phyloP scores from a whole-genome alignment of 2,888 invertebrate genomes.

The Drosophila mettleri region DNA sequence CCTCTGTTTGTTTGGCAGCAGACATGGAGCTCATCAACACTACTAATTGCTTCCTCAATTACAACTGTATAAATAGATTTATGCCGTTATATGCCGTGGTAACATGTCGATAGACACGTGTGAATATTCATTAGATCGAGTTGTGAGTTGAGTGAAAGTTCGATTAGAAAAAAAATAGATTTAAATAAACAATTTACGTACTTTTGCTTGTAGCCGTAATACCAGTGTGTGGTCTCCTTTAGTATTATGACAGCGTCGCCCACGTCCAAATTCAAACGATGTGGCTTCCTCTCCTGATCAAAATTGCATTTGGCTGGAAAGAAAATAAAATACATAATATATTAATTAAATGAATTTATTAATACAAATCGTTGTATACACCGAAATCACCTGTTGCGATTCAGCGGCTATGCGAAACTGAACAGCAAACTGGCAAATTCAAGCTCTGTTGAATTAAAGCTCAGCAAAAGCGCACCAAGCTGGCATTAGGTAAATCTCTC shows the following conservation, averaged over 20 bases:
- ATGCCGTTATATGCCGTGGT: not conserved
- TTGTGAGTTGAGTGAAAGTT: conserved; percentile 38
- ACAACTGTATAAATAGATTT: not conserved
- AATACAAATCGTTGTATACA: not conserved
- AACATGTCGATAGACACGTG: conserved; percentile 1
- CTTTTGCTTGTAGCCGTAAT: conserved; percentile 85
- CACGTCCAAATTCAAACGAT: conserved; percentile 84
- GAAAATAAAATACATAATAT: not conserved
- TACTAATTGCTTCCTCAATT: conserved; percentile 1
- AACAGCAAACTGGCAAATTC: conserved; percentile 26
- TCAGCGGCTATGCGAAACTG: conserved; percentile 38
- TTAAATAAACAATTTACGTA: conserved; percentile 70
- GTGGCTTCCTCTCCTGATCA: conserved; percentile 83
- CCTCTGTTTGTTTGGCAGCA: not conserved
- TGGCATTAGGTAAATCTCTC: conserved; percentile 12
- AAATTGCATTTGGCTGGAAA: conserved; percentile 85
- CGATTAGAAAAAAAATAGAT: conserved; percentile 43
- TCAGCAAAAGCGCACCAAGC: conserved; percentile 7
- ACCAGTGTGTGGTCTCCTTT: conserved; percentile 84
- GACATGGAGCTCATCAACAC: not conserved
- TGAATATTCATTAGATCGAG: not conserved
- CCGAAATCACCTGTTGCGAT: conserved; percentile 39
- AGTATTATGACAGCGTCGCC: conserved; percentile 84
- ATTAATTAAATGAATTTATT: conserved; percentile 7
- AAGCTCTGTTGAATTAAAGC: conserved; percentile 35